Conservation (phyloP, 2,113 vertebrate genomes). For the Neodon shergylaensis region DNA sequence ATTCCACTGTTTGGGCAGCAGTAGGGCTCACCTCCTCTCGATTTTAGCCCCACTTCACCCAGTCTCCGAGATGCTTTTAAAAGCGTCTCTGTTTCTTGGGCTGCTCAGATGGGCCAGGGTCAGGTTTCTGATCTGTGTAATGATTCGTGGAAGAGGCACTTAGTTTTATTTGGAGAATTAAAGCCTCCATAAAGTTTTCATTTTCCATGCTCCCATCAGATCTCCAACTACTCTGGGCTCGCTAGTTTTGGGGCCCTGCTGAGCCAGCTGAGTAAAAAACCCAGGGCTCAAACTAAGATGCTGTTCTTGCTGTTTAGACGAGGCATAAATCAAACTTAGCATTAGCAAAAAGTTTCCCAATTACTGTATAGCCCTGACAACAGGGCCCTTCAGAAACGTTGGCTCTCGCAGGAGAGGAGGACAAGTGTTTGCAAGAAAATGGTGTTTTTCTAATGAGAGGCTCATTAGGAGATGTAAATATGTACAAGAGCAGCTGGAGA, state of each 20-base stretch:
- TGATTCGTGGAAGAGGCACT: slow-evolving; percentile 80
- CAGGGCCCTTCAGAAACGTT: slow-evolving; percentile 66
- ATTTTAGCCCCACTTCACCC: slow-evolving; percentile 53
- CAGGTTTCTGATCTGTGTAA: slow-evolving; percentile 81
- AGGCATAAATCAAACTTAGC: slow-evolving; percentile 67
- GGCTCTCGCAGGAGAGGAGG: slow-evolving; percentile 62
- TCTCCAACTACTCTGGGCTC: slow-evolving; percentile 58
- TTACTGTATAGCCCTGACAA: slow-evolving; percentile 79
- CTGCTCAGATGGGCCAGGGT: slow-evolving; percentile 79
- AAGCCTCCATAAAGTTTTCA: slow-evolving; percentile 79
- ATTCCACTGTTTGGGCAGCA: neutral
- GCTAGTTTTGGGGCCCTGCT: slow-evolving; percentile 67
- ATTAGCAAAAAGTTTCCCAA: slow-evolving; percentile 74
- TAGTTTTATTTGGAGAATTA: slow-evolving; percentile 79
- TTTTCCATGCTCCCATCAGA: slow-evolving; percentile 78
- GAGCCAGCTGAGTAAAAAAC: slow-evolving; percentile 55
- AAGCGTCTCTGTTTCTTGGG: slow-evolving; percentile 74
- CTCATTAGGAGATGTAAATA: slow-evolving; percentile 62
- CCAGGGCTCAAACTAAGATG: slow-evolving; percentile 66
- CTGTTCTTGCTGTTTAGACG: slow-evolving; percentile 63
- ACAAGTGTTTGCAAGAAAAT: slow-evolving; percentile 75
- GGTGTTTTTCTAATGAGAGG: slow-evolving; percentile 73
- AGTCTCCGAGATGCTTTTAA: slow-evolving; percentile 80
- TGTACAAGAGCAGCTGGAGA: neutral
- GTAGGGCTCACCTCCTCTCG: neutral